phyloP scores from a whole-genome alignment of 1,140 invertebrate species.

The Delia radicum region DNA sequence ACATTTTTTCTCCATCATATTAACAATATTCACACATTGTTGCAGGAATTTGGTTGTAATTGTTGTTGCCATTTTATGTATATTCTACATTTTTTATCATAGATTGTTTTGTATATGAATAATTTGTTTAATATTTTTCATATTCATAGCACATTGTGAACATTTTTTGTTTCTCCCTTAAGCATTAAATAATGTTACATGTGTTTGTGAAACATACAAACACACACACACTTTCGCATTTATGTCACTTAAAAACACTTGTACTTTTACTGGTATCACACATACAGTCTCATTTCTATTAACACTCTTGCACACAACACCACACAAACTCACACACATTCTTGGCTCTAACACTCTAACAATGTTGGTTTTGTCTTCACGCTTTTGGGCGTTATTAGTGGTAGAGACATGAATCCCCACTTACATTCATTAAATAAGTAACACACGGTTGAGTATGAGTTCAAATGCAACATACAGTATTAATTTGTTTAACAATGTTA shows the following conservation, averaged over 20 bases:
- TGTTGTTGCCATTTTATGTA: background rate
- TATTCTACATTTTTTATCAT: background rate
- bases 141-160: background rate
- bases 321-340: background rate
- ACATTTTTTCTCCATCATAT: background rate
- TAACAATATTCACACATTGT: background rate
- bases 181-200: background rate
- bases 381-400: conserved; percentile 14
- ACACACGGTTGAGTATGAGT: background rate
- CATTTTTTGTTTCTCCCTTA: background rate
- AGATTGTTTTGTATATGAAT: background rate
- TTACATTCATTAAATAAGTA: conserved; percentile 13
- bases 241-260: background rate
- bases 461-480: background rate
- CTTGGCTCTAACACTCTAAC: background rate
- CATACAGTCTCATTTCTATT: background rate
- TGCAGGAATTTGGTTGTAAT: background rate
- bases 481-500: background rate
- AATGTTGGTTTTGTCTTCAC: background rate
- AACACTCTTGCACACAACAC: no score
- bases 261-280: background rate
- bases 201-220: background rate
- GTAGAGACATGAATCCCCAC: background rate
- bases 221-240: background rate
- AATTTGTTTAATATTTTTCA: background rate